Conservation (phyloP, 30 jellyfish, hydroid and myxozoan species). For the Sanderia malayensis region DNA sequence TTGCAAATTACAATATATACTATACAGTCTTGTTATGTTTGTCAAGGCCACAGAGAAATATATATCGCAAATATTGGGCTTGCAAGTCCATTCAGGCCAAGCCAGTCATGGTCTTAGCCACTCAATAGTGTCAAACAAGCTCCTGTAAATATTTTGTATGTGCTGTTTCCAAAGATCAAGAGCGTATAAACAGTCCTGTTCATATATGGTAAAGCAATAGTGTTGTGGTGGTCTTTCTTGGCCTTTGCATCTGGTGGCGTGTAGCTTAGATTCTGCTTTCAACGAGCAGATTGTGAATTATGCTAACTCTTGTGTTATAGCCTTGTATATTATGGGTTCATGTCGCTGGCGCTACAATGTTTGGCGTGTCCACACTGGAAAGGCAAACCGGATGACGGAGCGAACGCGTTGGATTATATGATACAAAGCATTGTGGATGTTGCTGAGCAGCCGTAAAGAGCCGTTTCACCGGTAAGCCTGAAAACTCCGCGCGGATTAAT, state of each 20-base stretch:
- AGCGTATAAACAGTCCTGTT: slow-evolving; percentile 33
- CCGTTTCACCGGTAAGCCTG: not conserved
- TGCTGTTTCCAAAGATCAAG: slow-evolving; percentile 66
- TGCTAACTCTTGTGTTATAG: not conserved
- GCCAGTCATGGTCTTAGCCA: slow-evolving; percentile 35
- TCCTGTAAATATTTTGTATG: slow-evolving; percentile 60
- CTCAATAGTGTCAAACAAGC: slow-evolving; percentile 57
- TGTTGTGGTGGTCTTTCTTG: slow-evolving; percentile 6
- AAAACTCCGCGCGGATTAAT: not conserved
- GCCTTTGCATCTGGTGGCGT: not conserved
- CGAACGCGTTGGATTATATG: not conserved
- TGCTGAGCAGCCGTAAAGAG: not conserved
- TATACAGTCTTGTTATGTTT: too few species aligned
- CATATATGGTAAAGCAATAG: slow-evolving; percentile 45
- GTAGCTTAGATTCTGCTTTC: not conserved
- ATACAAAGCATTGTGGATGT: slow-evolving; percentile 1
- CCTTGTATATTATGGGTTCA: not conserved
- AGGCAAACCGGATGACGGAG: not conserved
- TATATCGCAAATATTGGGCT: slow-evolving; percentile 33
- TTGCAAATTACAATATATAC: not conserved
- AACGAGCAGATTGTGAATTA: not conserved
- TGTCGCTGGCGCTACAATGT: not conserved
- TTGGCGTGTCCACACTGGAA: not conserved
- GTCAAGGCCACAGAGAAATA: slow-evolving; percentile 11
- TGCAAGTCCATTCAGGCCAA: slow-evolving; percentile 23